Percentiles rank a stretch among this genome's conserved stretches.
phyloP scores from a whole-genome alignment of 2,888 invertebrate genomes.

The Thysanoteuthis rhombus region DNA sequence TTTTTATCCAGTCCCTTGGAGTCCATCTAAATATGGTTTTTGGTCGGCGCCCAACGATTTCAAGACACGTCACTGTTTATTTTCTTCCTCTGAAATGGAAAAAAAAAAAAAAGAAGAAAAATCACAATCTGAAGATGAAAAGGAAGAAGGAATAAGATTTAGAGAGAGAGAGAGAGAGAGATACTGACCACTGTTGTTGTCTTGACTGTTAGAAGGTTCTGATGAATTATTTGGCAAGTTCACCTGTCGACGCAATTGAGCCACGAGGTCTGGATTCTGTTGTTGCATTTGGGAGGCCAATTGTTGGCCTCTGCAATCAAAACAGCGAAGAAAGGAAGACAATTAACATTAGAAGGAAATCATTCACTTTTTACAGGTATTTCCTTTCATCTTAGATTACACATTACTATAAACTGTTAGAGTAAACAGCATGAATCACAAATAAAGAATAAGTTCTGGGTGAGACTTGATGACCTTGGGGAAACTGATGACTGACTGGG shows the following conservation, averaged over 20 bases:
- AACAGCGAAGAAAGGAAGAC: neutral
- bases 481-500: too few species aligned
- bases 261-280: slow-evolving; percentile 84
- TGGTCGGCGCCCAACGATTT: neutral
- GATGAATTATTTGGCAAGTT: neutral
- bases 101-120: neutral
- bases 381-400: too few species aligned
- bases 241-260: slow-evolving; percentile 77
- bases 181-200: neutral
- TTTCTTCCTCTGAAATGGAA: neutral
- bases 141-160: neutral
- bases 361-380: too few species aligned
- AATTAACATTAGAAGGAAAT: too few species aligned
- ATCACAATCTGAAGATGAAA: neutral
- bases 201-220: neutral
- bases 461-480: too few species aligned
- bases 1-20: neutral
- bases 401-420: too few species aligned
- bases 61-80: neutral
- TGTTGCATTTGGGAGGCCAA: slow-evolving; percentile 84
- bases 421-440: too few species aligned
- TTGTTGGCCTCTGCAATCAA: slow-evolving; percentile 77
- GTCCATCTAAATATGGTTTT: neutral
- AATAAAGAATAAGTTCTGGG: too few species aligned
- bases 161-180: too few species aligned